Percentiles rank a stretch among this genome's conserved stretches.
These are phyloP conservation scores for Alloplasta piceator DNA, from an alignment of 2,888 invertebrate genomes.

Conservation along the genomic window DNA sequence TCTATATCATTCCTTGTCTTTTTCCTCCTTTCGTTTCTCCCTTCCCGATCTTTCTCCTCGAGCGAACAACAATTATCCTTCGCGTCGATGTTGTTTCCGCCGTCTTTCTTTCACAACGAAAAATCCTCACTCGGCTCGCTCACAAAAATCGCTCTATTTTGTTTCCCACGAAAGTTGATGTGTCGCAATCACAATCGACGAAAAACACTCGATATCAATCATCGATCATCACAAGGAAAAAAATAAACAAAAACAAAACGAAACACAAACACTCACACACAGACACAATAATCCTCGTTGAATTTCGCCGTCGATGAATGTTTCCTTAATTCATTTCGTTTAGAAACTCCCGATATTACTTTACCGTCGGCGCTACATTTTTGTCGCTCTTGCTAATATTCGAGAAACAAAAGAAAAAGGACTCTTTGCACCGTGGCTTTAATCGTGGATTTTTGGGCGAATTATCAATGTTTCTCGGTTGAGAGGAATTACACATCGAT, in stretches of 20 bases:
- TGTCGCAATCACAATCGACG: no score
- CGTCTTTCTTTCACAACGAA: neutral
- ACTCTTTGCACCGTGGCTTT: neutral
- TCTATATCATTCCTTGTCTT: constrained; percentile 70
- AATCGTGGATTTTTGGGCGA: neutral
- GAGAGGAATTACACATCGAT: neutral
- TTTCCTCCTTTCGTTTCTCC: constrained; percentile 27
- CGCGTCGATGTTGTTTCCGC: neutral
- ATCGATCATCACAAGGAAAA: neutral
- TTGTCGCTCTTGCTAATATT: constrained; percentile 41
- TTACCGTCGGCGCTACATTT: constrained; percentile 66
- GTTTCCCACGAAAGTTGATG: no score
- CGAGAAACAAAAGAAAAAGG: neutral
- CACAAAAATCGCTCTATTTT: neutral
- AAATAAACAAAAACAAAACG: constrained; percentile 1
- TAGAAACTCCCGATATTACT: constrained; percentile 15
- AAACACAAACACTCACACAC: constrained; percentile 11
- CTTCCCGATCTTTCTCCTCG: constrained; percentile 3
- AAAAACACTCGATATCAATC: no score
- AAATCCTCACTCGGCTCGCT: constrained; percentile 30
- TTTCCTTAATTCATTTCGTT: neutral
- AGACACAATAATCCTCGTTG: neutral
- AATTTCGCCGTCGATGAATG: neutral
- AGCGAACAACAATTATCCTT: neutral
- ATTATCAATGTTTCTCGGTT: neutral